phyloP scores from a whole-genome alignment of 2,797 vertebrate species.

The Sebastes vulpes region DNA sequence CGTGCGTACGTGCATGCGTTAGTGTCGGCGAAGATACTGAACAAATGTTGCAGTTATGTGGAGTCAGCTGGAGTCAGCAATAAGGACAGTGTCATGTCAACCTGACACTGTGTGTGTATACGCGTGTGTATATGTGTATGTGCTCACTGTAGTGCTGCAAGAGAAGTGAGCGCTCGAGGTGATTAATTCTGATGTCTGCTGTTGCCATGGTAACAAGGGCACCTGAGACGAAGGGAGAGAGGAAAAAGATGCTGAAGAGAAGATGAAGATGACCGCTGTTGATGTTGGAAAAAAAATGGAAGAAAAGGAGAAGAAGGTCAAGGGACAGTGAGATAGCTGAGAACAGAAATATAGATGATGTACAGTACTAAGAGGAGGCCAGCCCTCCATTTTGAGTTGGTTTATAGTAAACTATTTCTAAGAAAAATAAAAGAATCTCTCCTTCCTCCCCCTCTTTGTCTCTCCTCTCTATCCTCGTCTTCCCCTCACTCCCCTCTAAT shows the following conservation, averaged over 20 bases:
- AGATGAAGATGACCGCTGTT: slow-evolving; percentile 16
- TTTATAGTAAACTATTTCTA: slow-evolving; percentile 1
- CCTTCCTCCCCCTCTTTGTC: background rate
- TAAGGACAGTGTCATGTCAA: slow-evolving; percentile 27
- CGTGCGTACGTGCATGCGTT: background rate
- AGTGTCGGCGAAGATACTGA: background rate
- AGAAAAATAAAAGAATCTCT: background rate
- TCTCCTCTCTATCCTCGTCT: background rate
- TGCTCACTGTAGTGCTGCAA: background rate
- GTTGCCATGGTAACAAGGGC: slow-evolving; percentile 75
- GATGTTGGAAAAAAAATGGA: slow-evolving; percentile 13
- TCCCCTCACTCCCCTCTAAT: slow-evolving; percentile 20
- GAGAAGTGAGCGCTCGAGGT: slow-evolving; percentile 2
- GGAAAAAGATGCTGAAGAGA: background rate
- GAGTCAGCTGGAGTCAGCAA: background rate
- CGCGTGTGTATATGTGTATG: background rate
- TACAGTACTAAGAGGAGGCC: background rate
- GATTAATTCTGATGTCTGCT: slow-evolving; percentile 56
- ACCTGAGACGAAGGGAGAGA: slow-evolving; percentile 38
- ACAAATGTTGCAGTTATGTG: slow-evolving; percentile 13
- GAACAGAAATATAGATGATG: background rate
- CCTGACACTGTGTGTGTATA: background rate
- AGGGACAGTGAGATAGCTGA: background rate
- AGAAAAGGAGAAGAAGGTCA: slow-evolving; percentile 5
- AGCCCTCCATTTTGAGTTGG: slow-evolving; percentile 14